Base-by-base conservation (phyloP, 2,888 invertebrate species). In the Pteria penguin region DNA sequence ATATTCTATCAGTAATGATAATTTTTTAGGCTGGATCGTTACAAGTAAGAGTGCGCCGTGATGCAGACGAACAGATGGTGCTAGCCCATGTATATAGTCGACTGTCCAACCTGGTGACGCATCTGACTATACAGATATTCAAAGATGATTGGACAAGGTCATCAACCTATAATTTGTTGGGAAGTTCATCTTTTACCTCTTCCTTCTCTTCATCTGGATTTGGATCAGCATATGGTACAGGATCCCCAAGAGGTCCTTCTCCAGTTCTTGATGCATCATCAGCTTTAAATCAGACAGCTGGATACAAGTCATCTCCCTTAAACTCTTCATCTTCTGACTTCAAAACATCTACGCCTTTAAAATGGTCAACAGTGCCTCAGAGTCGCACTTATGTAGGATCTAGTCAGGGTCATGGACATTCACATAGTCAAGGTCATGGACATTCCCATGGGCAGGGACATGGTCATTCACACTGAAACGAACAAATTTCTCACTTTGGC, bases 41-140 rank as follows among this genome's bases (percentile, higher is more conserved):
- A 1, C 94, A 94, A 84, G 94, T 94, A 2, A 90, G 94, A 27
- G 93, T 95, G 3, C 89, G 94, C 36, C 89, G 94, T 36, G 94
- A 94, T 88, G 94, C 94, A 3, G 93, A 94, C 87, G 94, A 94
- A 86, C 94, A 94, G 88, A 87, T 94, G 82, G 94, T 95, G 4
- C 89, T 95, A 65, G 93, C 94, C 4, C 94, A 93, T 83, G 94
- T 95, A 22, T 93, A 93, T 82, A 93, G 93, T 83, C 93, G 94
- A 67, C 92, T 95, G 2, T 93, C 93, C 27, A 93, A 93, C 73
- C 90, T 94, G 31, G 94, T 94, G 22, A 92, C 93, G 18, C 92
- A 93, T 27, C 91, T 95, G 27, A 94, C 94, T 1, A 93, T 95
- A 57, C 94, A 94, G 88, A 94, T 94, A 66, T 92, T 93, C 82